A percentile compares a stretch with the other conserved stretches of the same genome.
Evolutionary conservation across 2,113 vertebrate species (phyloP).

Genomic region (Dasyprocta punctata): DNA sequence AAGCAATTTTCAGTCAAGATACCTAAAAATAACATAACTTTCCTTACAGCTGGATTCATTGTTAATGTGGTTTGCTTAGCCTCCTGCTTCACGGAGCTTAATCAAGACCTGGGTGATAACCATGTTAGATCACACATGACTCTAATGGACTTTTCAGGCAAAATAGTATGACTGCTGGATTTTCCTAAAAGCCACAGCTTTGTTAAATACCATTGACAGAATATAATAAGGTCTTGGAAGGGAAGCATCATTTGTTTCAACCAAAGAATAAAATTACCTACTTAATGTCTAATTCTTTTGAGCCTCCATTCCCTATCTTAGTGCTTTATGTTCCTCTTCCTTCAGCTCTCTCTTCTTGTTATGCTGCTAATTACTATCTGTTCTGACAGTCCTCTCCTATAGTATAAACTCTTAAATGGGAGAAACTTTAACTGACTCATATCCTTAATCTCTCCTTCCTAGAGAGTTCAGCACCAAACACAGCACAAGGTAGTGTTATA

Average conservation of each 20-base stretch:
- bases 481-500: not conserved
- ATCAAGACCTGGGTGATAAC: slow-evolving; percentile 65
- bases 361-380: not conserved
- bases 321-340: not conserved
- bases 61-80: slow-evolving; percentile 72
- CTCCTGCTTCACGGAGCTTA: slow-evolving; percentile 63
- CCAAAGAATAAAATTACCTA: not conserved
- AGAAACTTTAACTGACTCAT: not conserved
- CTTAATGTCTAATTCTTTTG: not conserved
- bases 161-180: slow-evolving; percentile 52
- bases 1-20: slow-evolving; percentile 72
- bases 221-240: slow-evolving; percentile 19
- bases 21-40: slow-evolving; percentile 72
- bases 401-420: not conserved
- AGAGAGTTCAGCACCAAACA: not conserved
- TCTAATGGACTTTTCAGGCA: slow-evolving; percentile 44
- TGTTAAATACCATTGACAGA: slow-evolving; percentile 1
- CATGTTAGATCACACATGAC: slow-evolving; percentile 50
- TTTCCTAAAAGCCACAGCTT: slow-evolving; percentile 48
- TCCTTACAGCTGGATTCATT: slow-evolving; percentile 74
- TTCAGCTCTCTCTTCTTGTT: not conserved
- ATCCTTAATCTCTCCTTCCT: not conserved
- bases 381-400: fast-evolving
- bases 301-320: not conserved
- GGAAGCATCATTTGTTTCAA: slow-evolving; percentile 12